phyloP scores from a whole-genome alignment of 2,113 vertebrate genomes.

The Gallinago media region DNA sequence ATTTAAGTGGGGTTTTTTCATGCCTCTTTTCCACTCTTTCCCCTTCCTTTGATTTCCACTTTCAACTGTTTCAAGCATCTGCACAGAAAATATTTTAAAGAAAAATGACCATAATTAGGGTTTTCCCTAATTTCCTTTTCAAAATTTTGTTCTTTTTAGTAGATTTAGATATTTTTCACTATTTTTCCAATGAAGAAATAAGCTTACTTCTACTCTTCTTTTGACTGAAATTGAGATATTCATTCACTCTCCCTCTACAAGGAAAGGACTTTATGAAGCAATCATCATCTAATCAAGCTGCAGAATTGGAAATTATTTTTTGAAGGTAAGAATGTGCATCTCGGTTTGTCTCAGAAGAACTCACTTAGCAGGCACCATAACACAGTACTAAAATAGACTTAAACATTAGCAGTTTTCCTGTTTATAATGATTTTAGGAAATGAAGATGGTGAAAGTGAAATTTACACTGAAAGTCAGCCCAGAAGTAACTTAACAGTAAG shows the following conservation, averaged over 20 bases:
- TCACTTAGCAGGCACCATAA: background rate
- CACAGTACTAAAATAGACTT: background rate
- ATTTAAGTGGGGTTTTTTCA: background rate
- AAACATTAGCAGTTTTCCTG: background rate
- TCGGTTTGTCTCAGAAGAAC: background rate
- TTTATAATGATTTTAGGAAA: background rate
- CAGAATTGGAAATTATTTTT: background rate
- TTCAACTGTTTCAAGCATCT: background rate
- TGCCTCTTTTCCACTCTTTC: background rate
- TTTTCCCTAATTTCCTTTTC: background rate
- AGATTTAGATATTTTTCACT: background rate
- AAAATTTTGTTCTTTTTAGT: background rate
- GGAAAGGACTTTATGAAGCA: background rate
- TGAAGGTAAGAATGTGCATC: background rate
- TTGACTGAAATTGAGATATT: background rate
- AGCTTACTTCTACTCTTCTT: background rate
- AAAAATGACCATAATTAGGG: background rate
- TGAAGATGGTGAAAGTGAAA: background rate
- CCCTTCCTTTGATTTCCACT: background rate
- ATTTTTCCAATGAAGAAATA: background rate
- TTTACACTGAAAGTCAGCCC: background rate
- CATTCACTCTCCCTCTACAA: background rate
- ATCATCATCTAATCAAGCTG: constrained; percentile 26
- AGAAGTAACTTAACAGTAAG: background rate
- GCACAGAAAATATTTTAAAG: background rate